These are phyloP conservation scores for Drosophila pruinosa DNA, from an alignment of 1,140 invertebrate genomes.

Conservation along the genomic window DNA sequence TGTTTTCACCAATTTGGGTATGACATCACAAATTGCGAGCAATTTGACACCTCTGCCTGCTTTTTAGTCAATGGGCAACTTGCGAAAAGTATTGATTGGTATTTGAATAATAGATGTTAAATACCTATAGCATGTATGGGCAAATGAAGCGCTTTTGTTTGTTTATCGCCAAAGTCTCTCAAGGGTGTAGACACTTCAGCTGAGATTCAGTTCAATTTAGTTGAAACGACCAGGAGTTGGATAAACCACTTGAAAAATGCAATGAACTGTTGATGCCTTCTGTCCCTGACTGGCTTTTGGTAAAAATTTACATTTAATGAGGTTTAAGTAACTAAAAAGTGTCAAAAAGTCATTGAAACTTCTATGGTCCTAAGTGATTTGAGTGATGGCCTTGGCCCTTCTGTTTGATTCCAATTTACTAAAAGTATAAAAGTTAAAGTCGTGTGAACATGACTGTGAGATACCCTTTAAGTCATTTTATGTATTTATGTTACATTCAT, in stretches of 20 bases:
- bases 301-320: slow-evolving; percentile 77
- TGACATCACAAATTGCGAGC: background rate
- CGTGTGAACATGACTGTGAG: too few relatives aligned
- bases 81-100: slow-evolving; percentile 70
- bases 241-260: slow-evolving; percentile 66
- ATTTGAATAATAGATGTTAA: slow-evolving; percentile 65
- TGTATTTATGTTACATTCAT: too few relatives aligned
- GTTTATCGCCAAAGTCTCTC: slow-evolving; percentile 49
- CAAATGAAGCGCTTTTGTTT: slow-evolving; percentile 44
- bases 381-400: slow-evolving; percentile 10
- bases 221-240: slow-evolving; percentile 2
- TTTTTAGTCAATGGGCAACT: slow-evolving; percentile 3
- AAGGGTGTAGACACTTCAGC: slow-evolving; percentile 32
- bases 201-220: background rate
- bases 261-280: slow-evolving; percentile 59
- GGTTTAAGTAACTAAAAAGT: slow-evolving; percentile 65
- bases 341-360: slow-evolving; percentile 40
- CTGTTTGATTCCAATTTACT: too few relatives aligned
- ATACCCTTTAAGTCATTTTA: too few relatives aligned
- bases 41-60: background rate
- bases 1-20: slow-evolving; percentile 51
- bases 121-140: background rate
- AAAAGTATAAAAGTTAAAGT: too few relatives aligned
- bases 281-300: slow-evolving; percentile 4
- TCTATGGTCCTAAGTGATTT: slow-evolving; percentile 23